Conservation (phyloP, 2,113 vertebrate genomes). For the Grallaria varia region DNA sequence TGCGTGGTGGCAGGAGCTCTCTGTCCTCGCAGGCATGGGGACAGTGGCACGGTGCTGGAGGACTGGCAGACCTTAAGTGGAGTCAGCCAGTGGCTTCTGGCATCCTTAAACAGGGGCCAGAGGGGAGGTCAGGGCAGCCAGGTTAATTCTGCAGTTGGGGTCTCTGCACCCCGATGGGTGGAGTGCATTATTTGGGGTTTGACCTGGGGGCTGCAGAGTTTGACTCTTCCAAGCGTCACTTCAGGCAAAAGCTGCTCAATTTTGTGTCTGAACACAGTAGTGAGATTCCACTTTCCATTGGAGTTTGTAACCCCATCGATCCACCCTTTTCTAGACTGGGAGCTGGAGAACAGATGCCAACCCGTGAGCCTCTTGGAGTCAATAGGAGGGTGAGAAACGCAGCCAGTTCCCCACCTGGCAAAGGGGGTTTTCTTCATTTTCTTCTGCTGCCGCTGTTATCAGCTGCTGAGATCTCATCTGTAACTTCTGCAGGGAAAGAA, state of each 20-base stretch:
- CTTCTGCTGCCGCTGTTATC: neutral
- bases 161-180: rapidly evolving
- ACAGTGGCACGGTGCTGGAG: neutral
- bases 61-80: neutral
- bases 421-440: neutral
- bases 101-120: neutral
- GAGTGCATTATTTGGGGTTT: neutral
- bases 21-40: neutral
- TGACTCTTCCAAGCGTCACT: neutral
- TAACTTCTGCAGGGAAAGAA: neutral
- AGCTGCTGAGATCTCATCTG: neutral
- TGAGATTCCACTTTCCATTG: neutral
- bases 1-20: rapidly evolving
- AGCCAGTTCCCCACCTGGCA: neutral
- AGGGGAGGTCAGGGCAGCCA: neutral
- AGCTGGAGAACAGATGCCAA: neutral
- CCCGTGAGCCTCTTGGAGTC: neutral
- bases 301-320: neutral
- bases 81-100: neutral
- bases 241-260: neutral
- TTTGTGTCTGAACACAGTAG: neutral
- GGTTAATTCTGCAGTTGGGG: neutral
- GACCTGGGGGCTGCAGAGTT: neutral
- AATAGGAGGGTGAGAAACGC: neutral
- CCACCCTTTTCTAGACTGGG: neutral